Evolutionary conservation across 2,888 invertebrate genomes (phyloP).

Genomic region (Cheilosia scutellata): DNA sequence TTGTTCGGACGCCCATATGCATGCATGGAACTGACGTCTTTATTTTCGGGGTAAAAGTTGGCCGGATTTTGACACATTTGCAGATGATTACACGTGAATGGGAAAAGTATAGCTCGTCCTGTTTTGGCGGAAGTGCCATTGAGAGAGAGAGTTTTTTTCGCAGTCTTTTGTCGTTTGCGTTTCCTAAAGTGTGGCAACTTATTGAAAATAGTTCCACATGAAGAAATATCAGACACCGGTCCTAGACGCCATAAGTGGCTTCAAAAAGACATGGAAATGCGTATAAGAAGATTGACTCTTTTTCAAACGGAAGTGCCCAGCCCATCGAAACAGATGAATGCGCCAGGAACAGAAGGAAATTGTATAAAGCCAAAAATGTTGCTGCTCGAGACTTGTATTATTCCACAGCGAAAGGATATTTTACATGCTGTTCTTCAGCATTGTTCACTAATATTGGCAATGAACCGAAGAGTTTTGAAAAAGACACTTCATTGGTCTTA

Average conservation of each 20-base stretch:
- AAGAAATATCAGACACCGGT: conserved; percentile 8
- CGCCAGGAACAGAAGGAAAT: neutral
- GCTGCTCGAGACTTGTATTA: neutral
- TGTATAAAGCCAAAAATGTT: too few species aligned
- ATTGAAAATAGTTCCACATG: conserved; percentile 43
- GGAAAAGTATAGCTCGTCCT: neutral
- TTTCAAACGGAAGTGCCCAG: neutral
- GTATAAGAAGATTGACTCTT: neutral
- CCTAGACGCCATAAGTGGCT: neutral
- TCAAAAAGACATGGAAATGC: neutral
- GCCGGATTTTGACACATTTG: conserved; percentile 62
- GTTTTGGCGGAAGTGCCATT: conserved; percentile 37
- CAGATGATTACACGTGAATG: conserved; percentile 63
- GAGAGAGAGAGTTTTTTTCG: conserved; percentile 15
- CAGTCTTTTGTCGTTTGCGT: conserved; percentile 22
- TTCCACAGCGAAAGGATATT: neutral
- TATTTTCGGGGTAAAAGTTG: conserved; percentile 47
- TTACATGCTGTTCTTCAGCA: neutral
- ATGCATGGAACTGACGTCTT: conserved; percentile 52
- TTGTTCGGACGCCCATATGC: neutral
- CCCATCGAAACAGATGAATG: neutral
- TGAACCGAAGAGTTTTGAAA: too few species aligned
- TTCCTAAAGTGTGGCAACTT: conserved; percentile 32
- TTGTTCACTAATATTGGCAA: too few species aligned
- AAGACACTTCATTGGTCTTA: too few species aligned